Evolutionary conservation across 2,797 vertebrate genomes (phyloP), one percentile per base, ranked within the genome.

Genomic region (Acanthiza pusilla): DNA sequence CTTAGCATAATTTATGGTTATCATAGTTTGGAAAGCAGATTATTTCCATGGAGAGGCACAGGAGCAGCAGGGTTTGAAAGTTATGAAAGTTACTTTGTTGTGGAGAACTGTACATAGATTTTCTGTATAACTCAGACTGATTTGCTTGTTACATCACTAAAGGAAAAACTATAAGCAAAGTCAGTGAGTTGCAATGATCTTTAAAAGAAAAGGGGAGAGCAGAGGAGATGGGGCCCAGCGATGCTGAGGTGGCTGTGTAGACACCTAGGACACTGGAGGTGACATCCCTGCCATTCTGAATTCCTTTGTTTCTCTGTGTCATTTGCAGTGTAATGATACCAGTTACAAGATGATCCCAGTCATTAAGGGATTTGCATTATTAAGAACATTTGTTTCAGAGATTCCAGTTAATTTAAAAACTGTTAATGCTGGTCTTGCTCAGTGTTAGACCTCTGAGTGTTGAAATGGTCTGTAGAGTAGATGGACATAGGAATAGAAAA

Each of bases 211-310:
- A 42, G 1, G 5, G 8, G 2, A 19, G 8, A 65, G 15, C 30
- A 45, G 50, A 58, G 17, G 32, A 55, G 7, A 10, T 45, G 14
- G 36, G 54, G 27, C n/a, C 27, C 80, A 7, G 7, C 79, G 42
- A 23, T 78, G 23, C 19, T 68, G 36, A 54, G 18, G 4, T 83
- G 26, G 2, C 45, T 73, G 4, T 63, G 14, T 67, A 38, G 81
- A 68, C 6, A 47, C 21, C 32, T 67, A 29, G 34, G 72, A 45
- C 2, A 5, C 17, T 57, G 5, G 4, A 57, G 0, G 0, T 66
- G 27, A 40, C 30, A 14, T 48, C 7, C 1, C 3, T 60, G 7
- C 57, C 7, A 12, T 42, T 91, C 57, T 45, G 42, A 4, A 36
- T 78, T 70, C 34, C 21, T 75, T 74, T 8, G 6, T 75, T 78